A percentile compares a stretch with the other conserved stretches of the same genome.
phyloP scores from a whole-genome alignment of 2,888 invertebrate genomes.

The Leptopilina syphax region DNA sequence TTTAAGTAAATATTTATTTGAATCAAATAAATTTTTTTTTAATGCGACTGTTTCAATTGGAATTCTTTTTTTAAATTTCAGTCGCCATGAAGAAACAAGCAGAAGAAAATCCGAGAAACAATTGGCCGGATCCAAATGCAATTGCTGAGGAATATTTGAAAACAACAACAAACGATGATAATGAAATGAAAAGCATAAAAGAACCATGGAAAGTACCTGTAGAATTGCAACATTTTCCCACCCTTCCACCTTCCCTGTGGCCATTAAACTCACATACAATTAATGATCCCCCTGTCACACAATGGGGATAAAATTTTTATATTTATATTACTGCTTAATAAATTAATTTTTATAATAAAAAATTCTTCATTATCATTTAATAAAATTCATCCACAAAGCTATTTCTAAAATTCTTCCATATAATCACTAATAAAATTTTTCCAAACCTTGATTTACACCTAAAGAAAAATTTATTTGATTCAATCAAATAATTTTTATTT shows the following conservation, averaged over 20 bases:
- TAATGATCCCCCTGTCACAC: conserved; percentile 76
- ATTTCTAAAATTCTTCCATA: too few relatives aligned
- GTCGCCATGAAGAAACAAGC: conserved; percentile 71
- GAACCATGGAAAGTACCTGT: conserved; percentile 80
- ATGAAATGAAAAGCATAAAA: conserved; percentile 74
- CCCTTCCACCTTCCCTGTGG: conserved; percentile 81
- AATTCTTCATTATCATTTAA: too few relatives aligned
- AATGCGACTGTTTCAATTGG: too few relatives aligned
- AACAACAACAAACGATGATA: conserved; percentile 70
- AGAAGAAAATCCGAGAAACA: conserved; percentile 55
- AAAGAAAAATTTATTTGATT: too few relatives aligned
- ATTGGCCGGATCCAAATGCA: conserved; percentile 63
- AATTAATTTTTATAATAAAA: too few relatives aligned
- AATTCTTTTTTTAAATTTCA: conserved; percentile 59
- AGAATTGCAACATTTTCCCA: conserved; percentile 76
- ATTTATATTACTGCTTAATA: background rate
- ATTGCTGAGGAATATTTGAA: conserved; percentile 68
- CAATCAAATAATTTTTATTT: too few relatives aligned
- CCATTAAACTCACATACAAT: conserved; percentile 79
- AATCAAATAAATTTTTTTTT: conserved; percentile 13
- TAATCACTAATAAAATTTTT: too few relatives aligned
- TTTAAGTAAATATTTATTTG: too few relatives aligned
- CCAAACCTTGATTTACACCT: too few relatives aligned
- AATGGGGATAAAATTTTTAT: conserved; percentile 78
- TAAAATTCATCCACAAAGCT: too few relatives aligned